Evolutionary conservation across 2,797 vertebrate species (phyloP).

Genomic region (Paratrypauchen microcephalus): DNA sequence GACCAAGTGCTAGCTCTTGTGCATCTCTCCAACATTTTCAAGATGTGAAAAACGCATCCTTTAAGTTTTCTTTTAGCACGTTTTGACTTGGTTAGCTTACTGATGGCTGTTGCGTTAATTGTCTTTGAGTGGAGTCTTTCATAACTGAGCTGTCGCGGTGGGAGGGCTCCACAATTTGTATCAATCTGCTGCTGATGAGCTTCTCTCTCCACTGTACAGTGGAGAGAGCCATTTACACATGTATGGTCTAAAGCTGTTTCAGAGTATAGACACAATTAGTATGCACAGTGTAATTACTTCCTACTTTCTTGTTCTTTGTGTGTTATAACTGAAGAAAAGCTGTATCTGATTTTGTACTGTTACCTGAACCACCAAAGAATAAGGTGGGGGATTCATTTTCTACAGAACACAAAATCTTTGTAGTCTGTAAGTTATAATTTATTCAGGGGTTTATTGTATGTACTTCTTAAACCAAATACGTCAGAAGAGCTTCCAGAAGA

Average conservation of each 20-base stretch:
- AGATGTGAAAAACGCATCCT: conserved; percentile 15
- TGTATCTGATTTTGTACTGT: not conserved
- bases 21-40: conserved; percentile 45
- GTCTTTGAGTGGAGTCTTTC: conserved; percentile 44
- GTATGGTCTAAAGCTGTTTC: not conserved
- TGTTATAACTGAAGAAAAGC: too few relatives aligned
- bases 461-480: too few relatives aligned
- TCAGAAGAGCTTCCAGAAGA: too few relatives aligned
- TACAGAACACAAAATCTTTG: too few relatives aligned
- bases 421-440: too few relatives aligned
- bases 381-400: too few relatives aligned
- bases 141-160: conserved; percentile 27
- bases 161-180: conserved; percentile 24
- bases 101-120: conserved; percentile 29
- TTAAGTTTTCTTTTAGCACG: conserved; percentile 2
- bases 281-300: not conserved
- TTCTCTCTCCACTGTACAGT: conserved; percentile 10
- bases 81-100: conserved; percentile 9
- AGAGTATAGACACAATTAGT: not conserved
- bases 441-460: too few relatives aligned
- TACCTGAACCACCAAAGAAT: not conserved
- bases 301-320: not conserved
- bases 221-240: conserved; percentile 22
- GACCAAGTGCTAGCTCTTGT: conserved; percentile 39
- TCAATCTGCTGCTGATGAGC: conserved; percentile 37